Evolutionary conservation across 2,797 vertebrate species (phyloP).

Genomic region (Crypturellus tataupa): DNA sequence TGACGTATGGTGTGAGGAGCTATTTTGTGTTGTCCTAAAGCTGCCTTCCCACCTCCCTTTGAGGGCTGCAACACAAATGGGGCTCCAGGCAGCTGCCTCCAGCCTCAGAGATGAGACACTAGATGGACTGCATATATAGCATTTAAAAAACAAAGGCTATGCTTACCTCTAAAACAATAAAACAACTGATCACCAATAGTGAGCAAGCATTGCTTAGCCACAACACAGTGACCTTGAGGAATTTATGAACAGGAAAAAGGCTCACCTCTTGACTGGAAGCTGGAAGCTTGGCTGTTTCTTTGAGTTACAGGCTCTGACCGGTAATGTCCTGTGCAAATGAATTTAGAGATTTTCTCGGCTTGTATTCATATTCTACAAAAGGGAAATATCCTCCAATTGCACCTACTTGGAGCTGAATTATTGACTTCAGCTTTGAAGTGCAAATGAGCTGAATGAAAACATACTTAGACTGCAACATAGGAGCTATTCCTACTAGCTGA

Average conservation of each 20-base stretch:
- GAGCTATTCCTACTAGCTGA: conserved; percentile 69
- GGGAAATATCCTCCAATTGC: conserved; percentile 78
- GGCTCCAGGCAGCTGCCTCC: background rate
- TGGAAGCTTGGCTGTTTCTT: background rate
- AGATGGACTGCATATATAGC: background rate
- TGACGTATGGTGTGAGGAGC: background rate
- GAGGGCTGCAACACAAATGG: background rate
- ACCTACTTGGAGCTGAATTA: conserved; percentile 80
- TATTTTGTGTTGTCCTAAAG: background rate
- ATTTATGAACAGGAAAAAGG: conserved; percentile 58
- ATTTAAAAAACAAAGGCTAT: conserved; percentile 24
- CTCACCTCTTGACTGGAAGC: conserved; percentile 44
- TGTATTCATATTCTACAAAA: conserved; percentile 76
- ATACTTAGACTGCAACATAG: conserved; percentile 69
- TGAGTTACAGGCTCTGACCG: conserved; percentile 29
- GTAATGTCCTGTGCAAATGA: conserved; percentile 74
- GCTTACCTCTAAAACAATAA: conserved; percentile 62
- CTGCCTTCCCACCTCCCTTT: background rate
- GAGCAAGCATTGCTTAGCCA: conserved; percentile 56
- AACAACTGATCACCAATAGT: conserved; percentile 63
- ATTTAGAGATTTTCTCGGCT: conserved; percentile 81
- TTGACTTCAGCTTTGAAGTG: conserved; percentile 83
- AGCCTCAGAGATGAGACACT: background rate
- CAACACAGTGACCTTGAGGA: conserved; percentile 9
- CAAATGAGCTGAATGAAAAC: conserved; percentile 83